Base-by-base conservation (phyloP, 2,888 invertebrate genomes). In the Camponotus fellah region DNA sequence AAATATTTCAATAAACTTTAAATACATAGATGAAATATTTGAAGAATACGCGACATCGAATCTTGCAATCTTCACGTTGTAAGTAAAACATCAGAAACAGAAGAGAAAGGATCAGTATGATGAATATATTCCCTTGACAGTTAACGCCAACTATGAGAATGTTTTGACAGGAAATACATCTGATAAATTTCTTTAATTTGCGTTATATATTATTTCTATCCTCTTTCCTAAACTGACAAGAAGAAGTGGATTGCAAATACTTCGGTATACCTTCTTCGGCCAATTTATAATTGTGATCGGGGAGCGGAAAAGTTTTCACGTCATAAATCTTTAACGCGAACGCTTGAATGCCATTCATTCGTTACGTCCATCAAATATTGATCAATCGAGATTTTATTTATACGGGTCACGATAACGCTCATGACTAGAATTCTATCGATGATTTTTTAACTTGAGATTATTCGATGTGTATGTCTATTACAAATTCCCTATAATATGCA, bases 271-370 rank as follows among this genome's bases (percentile, higher is more conserved):
- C 46, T 84, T 83, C 69, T 83, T 86, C 40, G 21, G 77, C 85
- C 86, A 85, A 86, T 89, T 89, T 89, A 89, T 89, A 89, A 89
- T 89, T 89, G 88, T 80, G 82, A 89, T 46, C 17, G 80, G 64
- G 66, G 80, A 26, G 17, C 79, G 85, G 81, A 83, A 88, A 87
- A 88, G 82, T 71, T 77, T 64, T 46, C 4, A 43, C 37, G 46
- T 37, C 26, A n/a, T 60, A 37, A 80, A 80, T 72, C 46, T 32
- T 60, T 80, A 72, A 80, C 21, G 49, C 49, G 26, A 60, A 34
- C 56, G 26, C 53, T 76, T 60, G 76, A 53, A 60, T 21, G 26
- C 40, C 40, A 10, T 72, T 17, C 46, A 80, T 72, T 72, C 46
- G 74, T 80, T 46, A 72, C 34, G 8, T 8, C 9, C 26, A 60